These are phyloP conservation scores for Mesorhabditis spiculigera DNA, from an alignment of 2,888 invertebrate genomes.

Conservation along the genomic window DNA sequence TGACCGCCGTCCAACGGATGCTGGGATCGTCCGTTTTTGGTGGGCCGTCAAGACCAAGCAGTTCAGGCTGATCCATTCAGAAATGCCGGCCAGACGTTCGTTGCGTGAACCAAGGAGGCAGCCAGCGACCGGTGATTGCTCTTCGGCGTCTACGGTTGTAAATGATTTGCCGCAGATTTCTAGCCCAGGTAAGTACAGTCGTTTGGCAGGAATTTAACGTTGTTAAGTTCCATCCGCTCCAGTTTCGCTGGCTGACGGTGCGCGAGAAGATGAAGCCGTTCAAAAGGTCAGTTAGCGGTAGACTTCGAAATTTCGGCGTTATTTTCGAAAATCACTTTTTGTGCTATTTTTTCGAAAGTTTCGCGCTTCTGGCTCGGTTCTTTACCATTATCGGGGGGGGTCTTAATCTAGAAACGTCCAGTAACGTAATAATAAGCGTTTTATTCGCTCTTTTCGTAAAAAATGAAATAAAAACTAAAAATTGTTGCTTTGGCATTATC, in stretches of 20 bases:
- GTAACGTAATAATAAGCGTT: too few species aligned
- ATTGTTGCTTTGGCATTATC: too few species aligned
- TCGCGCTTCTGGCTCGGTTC: too few species aligned
- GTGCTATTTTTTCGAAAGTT: too few species aligned
- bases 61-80: background rate
- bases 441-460: too few species aligned
- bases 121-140: background rate
- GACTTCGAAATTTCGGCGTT: too few species aligned
- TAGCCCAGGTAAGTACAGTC: background rate
- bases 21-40: slow-evolving; percentile 16
- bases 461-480: too few species aligned
- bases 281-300: too few species aligned
- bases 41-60: background rate
- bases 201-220: background rate
- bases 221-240: background rate
- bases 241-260: background rate
- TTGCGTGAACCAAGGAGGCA: background rate
- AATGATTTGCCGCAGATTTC: background rate
- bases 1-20: slow-evolving; percentile 49
- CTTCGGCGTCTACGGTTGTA: background rate
- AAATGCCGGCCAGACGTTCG: slow-evolving; percentile 1
- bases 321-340: too few species aligned
- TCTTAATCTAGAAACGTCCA: too few species aligned
- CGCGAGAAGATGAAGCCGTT: too few species aligned
- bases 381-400: too few species aligned